Evolutionary conservation across 1,140 invertebrate species (phyloP), one percentile per base, ranked within the genome.

Genomic region (Cepaea nemoralis): DNA sequence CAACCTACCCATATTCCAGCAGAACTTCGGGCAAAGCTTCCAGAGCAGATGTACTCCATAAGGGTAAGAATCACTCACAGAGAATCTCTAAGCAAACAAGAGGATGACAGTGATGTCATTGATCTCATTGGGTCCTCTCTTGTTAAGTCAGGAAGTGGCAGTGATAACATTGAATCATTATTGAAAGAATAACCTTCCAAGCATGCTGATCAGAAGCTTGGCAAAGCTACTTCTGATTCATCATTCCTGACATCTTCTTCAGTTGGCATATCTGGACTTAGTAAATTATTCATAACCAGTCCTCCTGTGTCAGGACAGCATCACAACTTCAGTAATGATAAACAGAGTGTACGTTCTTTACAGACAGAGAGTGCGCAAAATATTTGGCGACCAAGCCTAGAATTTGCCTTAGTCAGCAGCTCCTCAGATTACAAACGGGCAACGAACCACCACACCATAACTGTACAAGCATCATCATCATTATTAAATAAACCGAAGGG

Each of bases 1-100:
- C 84, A 86, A 59, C 88, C 88, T 6, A 86, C 88, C n/a, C 33
- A 82, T 3, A 89, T 90, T 78, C 89, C 89, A 22, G 80, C 84
- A n/a, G 86, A 88, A 73, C 84, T 90, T 42, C 82, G 86, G 67
- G 78, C 80, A 14, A 89, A 87, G 77, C 84, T 90, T 12, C 88
- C 88, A 31, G 70, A 81, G 6, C 67, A 80, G 59, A 89, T 89
- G 84, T 90, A 83, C 59, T 87, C 88, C 3, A 86, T 90, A 5
- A 59, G 89, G 50, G 84, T 88, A 22, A 78, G 82, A 35, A 83
- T 89, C 3, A 83, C 82, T 3, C 66, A 48, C 35, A 33, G 78
- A 55, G 78, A 79, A 69, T 37, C n/a, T 69, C 63, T 67, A 24
- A 79, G 31, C 16, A 70, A 5, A 70, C 10, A 0, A 50, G 73